Conservation (phyloP, 2,113 vertebrate species). For the Sceloporus undulatus region DNA sequence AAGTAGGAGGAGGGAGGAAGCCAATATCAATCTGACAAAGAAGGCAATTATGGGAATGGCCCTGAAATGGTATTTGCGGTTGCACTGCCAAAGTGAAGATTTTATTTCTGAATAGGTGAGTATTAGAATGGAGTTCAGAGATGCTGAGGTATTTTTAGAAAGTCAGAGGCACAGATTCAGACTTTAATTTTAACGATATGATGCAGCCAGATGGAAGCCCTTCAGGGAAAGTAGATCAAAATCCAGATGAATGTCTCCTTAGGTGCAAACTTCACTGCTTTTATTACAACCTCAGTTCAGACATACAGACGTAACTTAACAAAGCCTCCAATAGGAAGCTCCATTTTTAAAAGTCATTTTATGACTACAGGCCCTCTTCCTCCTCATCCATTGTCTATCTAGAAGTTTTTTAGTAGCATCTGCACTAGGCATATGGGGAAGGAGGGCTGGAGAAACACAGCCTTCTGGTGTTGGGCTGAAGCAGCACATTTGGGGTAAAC, state of each 20-base stretch:
- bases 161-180: constrained; percentile 77
- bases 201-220: constrained; percentile 68
- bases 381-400: too few species aligned
- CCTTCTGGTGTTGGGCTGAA: too few species aligned
- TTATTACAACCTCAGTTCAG: too few species aligned
- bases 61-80: constrained; percentile 62
- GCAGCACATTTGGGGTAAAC: too few species aligned
- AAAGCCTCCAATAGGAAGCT: too few species aligned
- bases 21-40: constrained; percentile 63
- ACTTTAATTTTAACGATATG: constrained; percentile 68
- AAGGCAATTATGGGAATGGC: constrained; percentile 72
- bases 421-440: too few species aligned
- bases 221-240: constrained; percentile 49
- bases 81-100: constrained; percentile 72
- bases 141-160: constrained; percentile 74
- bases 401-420: too few species aligned
- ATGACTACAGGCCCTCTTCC: too few species aligned
- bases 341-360: too few species aligned
- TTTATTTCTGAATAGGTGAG: constrained; percentile 75
- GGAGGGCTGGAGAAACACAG: too few species aligned
- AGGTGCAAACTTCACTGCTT: too few species aligned
- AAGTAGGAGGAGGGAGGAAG: constrained; percentile 7
- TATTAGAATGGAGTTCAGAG: constrained; percentile 72
- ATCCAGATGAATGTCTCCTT: constrained; percentile 22
- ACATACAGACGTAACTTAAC: too few species aligned